phyloP scores from a whole-genome alignment of 2,888 invertebrate genomes.

The Biston stratarius region DNA sequence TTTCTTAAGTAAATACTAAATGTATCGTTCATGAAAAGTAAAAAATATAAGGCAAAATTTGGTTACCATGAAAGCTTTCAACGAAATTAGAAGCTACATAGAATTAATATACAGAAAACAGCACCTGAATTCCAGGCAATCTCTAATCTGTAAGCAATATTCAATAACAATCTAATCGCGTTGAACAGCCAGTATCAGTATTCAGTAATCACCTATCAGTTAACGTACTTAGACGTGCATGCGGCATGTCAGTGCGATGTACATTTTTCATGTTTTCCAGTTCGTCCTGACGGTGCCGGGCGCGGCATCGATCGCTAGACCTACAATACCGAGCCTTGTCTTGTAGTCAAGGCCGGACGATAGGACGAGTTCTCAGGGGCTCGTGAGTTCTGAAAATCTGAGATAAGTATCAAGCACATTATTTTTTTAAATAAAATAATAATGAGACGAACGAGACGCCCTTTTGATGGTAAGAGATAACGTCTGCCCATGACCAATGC shows the following conservation, averaged over 20 bases:
- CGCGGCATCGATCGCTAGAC: slow-evolving; percentile 75
- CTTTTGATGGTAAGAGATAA: too few species aligned
- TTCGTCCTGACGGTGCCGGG: slow-evolving; percentile 75
- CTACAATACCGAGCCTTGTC: slow-evolving; percentile 33
- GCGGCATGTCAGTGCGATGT: slow-evolving; percentile 35
- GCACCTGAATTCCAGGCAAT: slow-evolving; percentile 5
- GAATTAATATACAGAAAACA: background rate
- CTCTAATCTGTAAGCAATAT: background rate
- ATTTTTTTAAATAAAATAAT: too few species aligned
- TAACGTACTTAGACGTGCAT: slow-evolving; percentile 12
- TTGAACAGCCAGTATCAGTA: background rate
- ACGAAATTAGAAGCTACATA: background rate
- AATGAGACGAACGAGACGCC: too few species aligned
- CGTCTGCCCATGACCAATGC: too few species aligned
- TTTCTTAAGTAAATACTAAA: background rate
- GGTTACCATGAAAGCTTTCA: background rate
- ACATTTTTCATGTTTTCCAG: slow-evolving; percentile 70
- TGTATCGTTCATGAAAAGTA: background rate
- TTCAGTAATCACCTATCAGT: background rate
- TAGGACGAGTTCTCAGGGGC: slow-evolving; percentile 9
- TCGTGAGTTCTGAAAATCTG: too few species aligned
- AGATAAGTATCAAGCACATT: too few species aligned
- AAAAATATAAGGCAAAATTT: background rate
- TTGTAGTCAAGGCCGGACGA: slow-evolving; percentile 31
- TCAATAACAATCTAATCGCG: background rate